A percentile compares a stretch with the other conserved stretches of the same genome.
phyloP scores from a whole-genome alignment of 2,888 invertebrate species.

The Stenolophus ochropezus region DNA sequence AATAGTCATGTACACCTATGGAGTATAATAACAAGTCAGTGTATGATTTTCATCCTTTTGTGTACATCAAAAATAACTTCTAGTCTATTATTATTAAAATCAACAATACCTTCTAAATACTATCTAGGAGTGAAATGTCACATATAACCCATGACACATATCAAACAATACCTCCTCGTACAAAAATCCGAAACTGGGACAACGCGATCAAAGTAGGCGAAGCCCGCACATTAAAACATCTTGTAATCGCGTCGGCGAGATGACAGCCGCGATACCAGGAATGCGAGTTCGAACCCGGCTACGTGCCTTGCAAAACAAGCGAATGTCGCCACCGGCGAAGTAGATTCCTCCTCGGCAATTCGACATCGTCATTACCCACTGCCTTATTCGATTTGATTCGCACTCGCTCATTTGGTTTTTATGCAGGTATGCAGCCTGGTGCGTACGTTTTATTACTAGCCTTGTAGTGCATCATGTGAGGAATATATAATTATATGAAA shows the following conservation, averaged over 20 bases:
- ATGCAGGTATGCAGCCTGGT: neutral
- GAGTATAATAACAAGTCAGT: neutral
- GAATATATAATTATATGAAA: slow-evolving; percentile 9
- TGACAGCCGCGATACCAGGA: slow-evolving; percentile 38
- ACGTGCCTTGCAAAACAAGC: slow-evolving; percentile 20
- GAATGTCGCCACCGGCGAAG: slow-evolving; percentile 18
- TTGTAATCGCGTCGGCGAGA: slow-evolving; percentile 43
- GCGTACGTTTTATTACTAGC: slow-evolving; percentile 13
- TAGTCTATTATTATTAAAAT: slow-evolving; percentile 11
- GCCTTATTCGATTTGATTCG: slow-evolving; percentile 52
- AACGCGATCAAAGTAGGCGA: slow-evolving; percentile 23
- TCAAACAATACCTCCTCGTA: slow-evolving; percentile 1
- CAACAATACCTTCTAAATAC: neutral
- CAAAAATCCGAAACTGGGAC: slow-evolving; percentile 17
- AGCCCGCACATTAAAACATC: slow-evolving; percentile 7
- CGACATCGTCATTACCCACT: slow-evolving; percentile 34
- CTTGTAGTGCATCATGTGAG: neutral
- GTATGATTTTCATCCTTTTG: neutral
- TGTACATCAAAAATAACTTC: neutral
- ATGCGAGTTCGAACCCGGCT: slow-evolving; percentile 18
- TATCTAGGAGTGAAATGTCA: neutral
- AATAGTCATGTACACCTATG: too few species aligned
- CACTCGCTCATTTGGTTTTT: slow-evolving; percentile 42
- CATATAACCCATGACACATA: slow-evolving; percentile 17
- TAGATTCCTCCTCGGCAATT: neutral